Conservation (phyloP, 2,113 vertebrate genomes). For the Ascaphus truei region DNA sequence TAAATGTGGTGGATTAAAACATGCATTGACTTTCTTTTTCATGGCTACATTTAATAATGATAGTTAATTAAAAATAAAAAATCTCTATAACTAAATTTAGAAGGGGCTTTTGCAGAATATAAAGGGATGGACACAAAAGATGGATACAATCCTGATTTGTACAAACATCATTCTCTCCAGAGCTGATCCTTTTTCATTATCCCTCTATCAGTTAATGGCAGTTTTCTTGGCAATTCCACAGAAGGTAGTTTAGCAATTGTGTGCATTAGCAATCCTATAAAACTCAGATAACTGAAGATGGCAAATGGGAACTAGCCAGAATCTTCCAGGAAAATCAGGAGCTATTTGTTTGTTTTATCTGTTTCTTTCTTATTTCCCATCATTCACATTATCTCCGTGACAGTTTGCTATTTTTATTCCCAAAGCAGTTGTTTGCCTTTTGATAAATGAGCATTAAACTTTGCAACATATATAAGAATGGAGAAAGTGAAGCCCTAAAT, state of each 20-base stretch:
- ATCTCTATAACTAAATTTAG: no score
- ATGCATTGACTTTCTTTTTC: no score
- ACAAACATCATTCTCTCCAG: constrained; percentile 32
- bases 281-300: constrained; percentile 20
- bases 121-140: background rate
- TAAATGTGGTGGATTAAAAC: no score
- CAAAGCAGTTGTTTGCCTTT: constrained; percentile 5
- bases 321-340: constrained; percentile 23
- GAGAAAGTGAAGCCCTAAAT: background rate
- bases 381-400: background rate
- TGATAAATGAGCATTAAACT: background rate
- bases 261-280: constrained; percentile 29
- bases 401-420: constrained; percentile 10
- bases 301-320: constrained; percentile 1
- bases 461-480: background rate
- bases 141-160: constrained; percentile 9
- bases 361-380: background rate
- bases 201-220: constrained; percentile 38
- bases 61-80: no score
- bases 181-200: constrained; percentile 36
- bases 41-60: no score
- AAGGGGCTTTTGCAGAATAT: no score
- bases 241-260: constrained; percentile 27
- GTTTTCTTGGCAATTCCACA: constrained; percentile 31
- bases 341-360: constrained; percentile 33